Evolutionary conservation across 2,888 invertebrate genomes (phyloP).

Genomic region (Augiades crinisus): DNA sequence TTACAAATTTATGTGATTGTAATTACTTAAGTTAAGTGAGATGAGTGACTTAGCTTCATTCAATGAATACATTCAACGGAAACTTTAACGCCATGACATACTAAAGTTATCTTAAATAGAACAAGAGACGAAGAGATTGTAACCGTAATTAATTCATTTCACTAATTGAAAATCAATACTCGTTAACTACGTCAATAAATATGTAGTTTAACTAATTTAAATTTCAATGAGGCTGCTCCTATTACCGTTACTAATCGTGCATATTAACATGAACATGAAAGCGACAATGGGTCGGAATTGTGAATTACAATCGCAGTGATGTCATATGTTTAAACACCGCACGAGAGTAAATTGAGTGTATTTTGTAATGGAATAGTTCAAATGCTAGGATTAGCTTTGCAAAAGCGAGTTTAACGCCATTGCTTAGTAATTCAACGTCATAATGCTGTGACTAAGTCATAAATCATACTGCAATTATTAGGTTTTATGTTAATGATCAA

Average conservation of each 20-base stretch:
- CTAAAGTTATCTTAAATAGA: not conserved
- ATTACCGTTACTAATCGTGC: slow-evolving; percentile 16
- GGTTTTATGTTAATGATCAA: too few relatives aligned
- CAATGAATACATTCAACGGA: too few relatives aligned
- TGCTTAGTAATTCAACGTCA: not conserved
- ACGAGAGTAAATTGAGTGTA: not conserved
- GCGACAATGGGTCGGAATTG: slow-evolving; percentile 10
- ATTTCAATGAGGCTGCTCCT: slow-evolving; percentile 13
- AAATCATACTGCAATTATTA: not conserved
- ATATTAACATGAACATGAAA: slow-evolving; percentile 14
- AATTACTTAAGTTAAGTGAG: too few relatives aligned
- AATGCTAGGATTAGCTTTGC: slow-evolving; percentile 7
- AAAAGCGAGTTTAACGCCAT: not conserved
- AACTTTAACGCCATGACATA: too few relatives aligned
- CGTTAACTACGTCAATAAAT: slow-evolving; percentile 7
- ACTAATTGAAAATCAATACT: slow-evolving; percentile 7
- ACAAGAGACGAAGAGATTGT: not conserved
- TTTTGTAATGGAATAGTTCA: slow-evolving; percentile 4
- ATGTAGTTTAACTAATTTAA: slow-evolving; percentile 16
- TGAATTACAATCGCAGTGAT: slow-evolving; percentile 4
- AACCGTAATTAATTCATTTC: not conserved
- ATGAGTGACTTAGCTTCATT: too few relatives aligned
- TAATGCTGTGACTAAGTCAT: not conserved
- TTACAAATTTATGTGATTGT: too few relatives aligned
- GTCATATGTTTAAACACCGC: slow-evolving; percentile 10